Evolutionary conservation across 1,140 invertebrate genomes (phyloP), one percentile per base, ranked within the genome.

Genomic region (Cyclina sinensis): DNA sequence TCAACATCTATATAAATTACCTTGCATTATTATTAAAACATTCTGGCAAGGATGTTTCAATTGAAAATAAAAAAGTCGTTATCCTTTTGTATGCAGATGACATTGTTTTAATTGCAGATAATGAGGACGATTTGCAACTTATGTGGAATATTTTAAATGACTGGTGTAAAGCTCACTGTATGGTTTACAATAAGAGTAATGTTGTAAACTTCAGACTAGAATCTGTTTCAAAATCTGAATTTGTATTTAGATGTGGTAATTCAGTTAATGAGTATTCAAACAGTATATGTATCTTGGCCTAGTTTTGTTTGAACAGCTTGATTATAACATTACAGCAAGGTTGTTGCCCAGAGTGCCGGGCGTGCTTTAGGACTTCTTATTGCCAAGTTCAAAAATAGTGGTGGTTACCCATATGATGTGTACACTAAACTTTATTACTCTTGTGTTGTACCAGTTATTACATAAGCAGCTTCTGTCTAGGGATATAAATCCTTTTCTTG

Each of bases 371-470:
- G n/a, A n/a, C 37, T 85, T 16, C 30, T 73, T 5, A 85, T 85
- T 73, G 39, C 68, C 9, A 51, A 73, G 16, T 51, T 27, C 30
- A 84, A 73, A 73, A 16, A 16, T 11, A 21, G 48, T 24, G 82
- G 65, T 14, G 62, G 62, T 18, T 16, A 48, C n/a, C 82, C 32
- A 0, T 68, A 68, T 73, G 24, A 32, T n/a, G 30, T 39, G n/a
- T 82, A 35, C 24, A 82, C 24, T 18, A 62, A 82, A 37, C 7
- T 82, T 54, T 88, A 68, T 65, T 24, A 88, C 43, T 51, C 86
- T 39, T 30, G 59, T 16, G 86, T 88, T 11, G 39, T 54, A 54
- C 46, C 86, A 51, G 59, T 65, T 18, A 80, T 81, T 54, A 46
- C 51, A 30, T 65, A 84, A 70, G 57, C 68, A 24, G 21, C 68